Evolutionary conservation across 2,113 vertebrate species (phyloP).

Genomic region (Panurus biarmicus): DNA sequence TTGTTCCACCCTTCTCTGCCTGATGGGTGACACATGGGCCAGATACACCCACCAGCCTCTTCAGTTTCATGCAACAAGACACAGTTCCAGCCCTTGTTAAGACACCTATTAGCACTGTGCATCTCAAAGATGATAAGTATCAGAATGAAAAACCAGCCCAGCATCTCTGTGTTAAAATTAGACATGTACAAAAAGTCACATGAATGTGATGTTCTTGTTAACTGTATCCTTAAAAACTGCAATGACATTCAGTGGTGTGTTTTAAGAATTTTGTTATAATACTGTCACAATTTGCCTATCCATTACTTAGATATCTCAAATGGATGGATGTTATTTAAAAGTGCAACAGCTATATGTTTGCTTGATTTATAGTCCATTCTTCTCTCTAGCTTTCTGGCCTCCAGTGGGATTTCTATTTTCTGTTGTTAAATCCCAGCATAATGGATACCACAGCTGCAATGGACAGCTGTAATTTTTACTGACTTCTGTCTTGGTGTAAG

Average conservation of each 20-base stretch:
- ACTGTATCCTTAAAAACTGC: not conserved
- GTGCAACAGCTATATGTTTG: not conserved
- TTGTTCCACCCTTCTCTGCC: not conserved
- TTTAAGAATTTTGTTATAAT: not conserved
- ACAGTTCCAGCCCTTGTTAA: not conserved
- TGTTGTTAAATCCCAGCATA: not conserved
- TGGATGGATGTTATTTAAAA: not conserved
- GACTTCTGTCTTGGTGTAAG: conserved; percentile 5
- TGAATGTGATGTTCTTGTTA: not conserved
- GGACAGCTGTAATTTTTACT: conserved; percentile 22
- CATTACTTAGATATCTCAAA: not conserved
- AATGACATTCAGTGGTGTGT: not conserved
- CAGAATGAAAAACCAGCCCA: not conserved
- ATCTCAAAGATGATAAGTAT: not conserved
- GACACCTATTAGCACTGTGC: not conserved
- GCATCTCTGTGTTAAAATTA: not conserved
- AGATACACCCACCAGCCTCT: not conserved
- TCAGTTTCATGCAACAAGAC: not conserved
- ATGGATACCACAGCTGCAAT: not conserved
- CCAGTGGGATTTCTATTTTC: not conserved
- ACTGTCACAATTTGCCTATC: not conserved
- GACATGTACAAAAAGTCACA: not conserved
- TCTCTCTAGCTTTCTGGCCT: not conserved
- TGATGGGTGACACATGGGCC: not conserved
- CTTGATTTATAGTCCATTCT: not conserved